These are phyloP conservation scores for Aplysia californica DNA, from an alignment of 1,140 invertebrate species.

Conservation along the genomic window DNA sequence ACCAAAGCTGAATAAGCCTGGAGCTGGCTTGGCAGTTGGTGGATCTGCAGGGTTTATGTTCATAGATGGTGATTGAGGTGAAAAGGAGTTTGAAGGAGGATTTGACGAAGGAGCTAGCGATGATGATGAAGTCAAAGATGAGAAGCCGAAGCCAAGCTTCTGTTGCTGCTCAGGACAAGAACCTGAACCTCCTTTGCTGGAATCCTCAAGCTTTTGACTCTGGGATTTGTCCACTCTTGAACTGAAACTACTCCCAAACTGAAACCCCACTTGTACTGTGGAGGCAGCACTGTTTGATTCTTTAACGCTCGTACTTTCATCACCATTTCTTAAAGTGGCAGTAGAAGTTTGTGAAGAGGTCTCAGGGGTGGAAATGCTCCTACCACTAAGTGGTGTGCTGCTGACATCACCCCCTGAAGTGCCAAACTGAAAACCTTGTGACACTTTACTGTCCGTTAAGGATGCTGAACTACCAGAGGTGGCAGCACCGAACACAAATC, in stretches of 20 bases:
- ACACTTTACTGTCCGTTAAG: too few species aligned
- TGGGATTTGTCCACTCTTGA: too few species aligned
- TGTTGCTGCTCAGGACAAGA: neutral
- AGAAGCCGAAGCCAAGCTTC: neutral
- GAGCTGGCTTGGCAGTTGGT: neutral
- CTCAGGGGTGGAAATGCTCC: too few species aligned
- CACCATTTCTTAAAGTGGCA: too few species aligned
- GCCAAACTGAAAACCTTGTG: too few species aligned
- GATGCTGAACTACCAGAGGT: too few species aligned
- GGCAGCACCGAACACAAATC: too few species aligned
- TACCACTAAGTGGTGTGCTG: too few species aligned
- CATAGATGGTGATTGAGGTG: neutral
- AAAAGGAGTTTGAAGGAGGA: neutral
- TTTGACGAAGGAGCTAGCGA: neutral
- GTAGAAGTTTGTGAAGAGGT: too few species aligned
- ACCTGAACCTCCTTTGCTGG: too few species aligned
- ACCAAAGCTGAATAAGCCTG: slow-evolving; percentile 13
- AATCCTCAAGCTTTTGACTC: neutral
- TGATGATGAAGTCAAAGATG: neutral
- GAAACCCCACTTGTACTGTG: neutral
- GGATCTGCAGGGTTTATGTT: neutral
- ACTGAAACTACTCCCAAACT: neutral
- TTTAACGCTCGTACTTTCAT: neutral
- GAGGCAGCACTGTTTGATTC: neutral
- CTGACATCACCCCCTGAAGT: too few species aligned